A percentile compares a stretch with the other conserved stretches of the same genome.
Evolutionary conservation across 30 jellyfish, hydroid and myxozoan genomes (phyloP).

Genomic region (Catostylus mosaicus): DNA sequence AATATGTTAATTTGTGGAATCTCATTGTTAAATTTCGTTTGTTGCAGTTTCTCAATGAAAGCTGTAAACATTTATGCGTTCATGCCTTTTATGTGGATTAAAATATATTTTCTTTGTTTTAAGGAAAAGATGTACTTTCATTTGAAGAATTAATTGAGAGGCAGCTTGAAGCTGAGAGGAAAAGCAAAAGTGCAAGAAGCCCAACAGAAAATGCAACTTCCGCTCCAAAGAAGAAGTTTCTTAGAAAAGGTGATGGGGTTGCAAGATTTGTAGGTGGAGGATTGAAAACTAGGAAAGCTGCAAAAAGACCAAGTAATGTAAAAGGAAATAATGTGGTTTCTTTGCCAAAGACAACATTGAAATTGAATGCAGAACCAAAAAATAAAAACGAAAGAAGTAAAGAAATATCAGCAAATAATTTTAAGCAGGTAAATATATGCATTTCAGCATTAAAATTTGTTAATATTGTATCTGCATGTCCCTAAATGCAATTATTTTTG

Average conservation of each 20-base stretch:
- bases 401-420: not conserved
- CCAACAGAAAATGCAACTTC: not conserved
- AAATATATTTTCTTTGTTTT: no score
- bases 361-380: slow-evolving; percentile 17
- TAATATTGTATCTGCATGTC: not conserved
- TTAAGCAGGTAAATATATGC: not conserved
- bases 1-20: no score
- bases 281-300: not conserved
- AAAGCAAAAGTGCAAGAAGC: not conserved
- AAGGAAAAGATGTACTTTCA: slow-evolving; percentile 15
- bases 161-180: slow-evolving; percentile 36
- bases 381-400: not conserved
- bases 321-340: not conserved
- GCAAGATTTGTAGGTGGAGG: slow-evolving; percentile 22
- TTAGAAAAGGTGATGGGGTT: slow-evolving; percentile 57
- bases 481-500: not conserved
- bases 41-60: no score
- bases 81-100: no score
- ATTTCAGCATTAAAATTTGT: not conserved
- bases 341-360: slow-evolving; percentile 44
- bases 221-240: slow-evolving; percentile 13
- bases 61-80: no score
- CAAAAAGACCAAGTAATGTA: not conserved
- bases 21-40: no score
- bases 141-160: slow-evolving; percentile 55